phyloP scores from a whole-genome alignment of 2,113 vertebrate genomes.

The Brachypodius melanocephalos region DNA sequence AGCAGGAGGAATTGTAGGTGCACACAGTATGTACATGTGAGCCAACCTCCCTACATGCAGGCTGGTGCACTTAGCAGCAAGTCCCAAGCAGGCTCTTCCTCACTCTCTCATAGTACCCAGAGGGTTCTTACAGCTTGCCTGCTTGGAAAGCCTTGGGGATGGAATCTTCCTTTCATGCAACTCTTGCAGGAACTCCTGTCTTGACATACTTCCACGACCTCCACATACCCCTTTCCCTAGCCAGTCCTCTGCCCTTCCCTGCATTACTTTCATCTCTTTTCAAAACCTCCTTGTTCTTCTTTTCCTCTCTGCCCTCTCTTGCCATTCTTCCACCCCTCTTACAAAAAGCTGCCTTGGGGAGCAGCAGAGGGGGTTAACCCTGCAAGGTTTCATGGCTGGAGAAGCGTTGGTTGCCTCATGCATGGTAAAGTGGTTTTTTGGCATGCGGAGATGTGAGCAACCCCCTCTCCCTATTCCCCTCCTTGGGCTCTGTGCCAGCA shows the following conservation, averaged over 20 bases:
- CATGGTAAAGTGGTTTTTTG: constrained; percentile 40
- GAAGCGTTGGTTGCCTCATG: background rate
- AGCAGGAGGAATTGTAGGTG: background rate
- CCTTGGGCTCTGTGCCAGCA: constrained; percentile 16
- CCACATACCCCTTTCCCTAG: background rate
- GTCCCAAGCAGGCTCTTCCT: background rate
- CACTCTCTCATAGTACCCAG: background rate
- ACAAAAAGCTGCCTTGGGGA: background rate
- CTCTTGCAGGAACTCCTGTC: background rate
- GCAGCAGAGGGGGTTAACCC: background rate
- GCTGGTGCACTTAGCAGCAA: background rate
- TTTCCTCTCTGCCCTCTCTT: background rate
- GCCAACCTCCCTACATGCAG: background rate
- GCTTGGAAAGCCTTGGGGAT: background rate
- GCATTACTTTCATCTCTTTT: background rate
- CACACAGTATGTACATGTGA: fast-evolving
- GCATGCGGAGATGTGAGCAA: constrained; percentile 26
- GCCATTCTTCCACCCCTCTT: background rate
- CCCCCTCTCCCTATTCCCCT: constrained; percentile 3
- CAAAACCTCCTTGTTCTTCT: background rate
- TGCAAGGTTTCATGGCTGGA: background rate
- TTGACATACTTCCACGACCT: background rate
- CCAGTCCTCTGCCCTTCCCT: background rate
- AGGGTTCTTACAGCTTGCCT: background rate
- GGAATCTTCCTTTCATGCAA: background rate